These are phyloP conservation scores for Sylvia atricapilla DNA, from an alignment of 2,113 vertebrate genomes.

Conservation along the genomic window DNA sequence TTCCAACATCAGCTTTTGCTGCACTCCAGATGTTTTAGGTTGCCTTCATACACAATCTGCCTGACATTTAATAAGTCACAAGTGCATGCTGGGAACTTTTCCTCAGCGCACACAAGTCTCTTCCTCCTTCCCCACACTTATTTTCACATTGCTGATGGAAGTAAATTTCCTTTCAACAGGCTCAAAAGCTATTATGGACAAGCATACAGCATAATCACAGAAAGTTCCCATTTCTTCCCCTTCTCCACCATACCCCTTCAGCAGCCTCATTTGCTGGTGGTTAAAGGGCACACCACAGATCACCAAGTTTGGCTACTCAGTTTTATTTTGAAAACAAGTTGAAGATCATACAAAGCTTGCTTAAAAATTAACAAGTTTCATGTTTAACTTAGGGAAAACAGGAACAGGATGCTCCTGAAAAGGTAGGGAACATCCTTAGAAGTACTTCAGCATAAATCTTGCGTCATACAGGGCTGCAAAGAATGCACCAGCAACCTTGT, in stretches of 20 bases:
- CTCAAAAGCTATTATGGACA: neutral
- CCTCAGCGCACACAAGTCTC: accelerated
- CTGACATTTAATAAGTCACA: neutral
- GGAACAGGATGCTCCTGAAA: neutral
- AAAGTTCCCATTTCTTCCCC: neutral
- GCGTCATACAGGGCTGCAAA: neutral
- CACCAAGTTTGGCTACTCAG: neutral
- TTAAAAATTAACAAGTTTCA: neutral
- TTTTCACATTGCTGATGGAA: neutral
- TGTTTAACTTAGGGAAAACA: neutral
- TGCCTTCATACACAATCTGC: neutral
- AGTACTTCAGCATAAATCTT: neutral
- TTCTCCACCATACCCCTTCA: neutral
- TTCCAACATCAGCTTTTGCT: neutral
- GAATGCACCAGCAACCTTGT: neutral
- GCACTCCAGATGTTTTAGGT: neutral
- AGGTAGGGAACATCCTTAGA: conserved; percentile 21
- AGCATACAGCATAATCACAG: no score
- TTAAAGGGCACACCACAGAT: neutral
- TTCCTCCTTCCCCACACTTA: neutral
- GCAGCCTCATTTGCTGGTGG: neutral
- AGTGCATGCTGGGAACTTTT: neutral
- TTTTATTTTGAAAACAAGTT: conserved; percentile 17
- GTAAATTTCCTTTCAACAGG: neutral
- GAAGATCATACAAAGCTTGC: neutral